These are phyloP conservation scores for Latrodectus elegans DNA, from an alignment of 2,888 invertebrate species.

Conservation along the genomic window DNA sequence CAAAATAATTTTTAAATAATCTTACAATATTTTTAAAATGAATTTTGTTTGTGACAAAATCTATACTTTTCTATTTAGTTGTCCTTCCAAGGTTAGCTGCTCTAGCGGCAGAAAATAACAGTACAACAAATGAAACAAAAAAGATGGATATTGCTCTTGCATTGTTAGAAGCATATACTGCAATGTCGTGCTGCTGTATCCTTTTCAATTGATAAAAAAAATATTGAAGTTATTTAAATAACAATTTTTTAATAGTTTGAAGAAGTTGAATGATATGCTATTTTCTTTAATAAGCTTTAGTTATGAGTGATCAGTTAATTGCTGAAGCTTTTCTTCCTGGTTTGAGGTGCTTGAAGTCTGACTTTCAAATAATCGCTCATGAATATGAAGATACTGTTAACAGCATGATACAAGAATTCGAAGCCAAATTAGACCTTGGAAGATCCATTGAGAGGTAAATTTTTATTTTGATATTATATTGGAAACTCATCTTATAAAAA, in stretches of 20 bases:
- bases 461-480: background rate
- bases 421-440: conserved; percentile 70
- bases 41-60: background rate
- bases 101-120: conserved; percentile 79
- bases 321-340: conserved; percentile 76
- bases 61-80: conserved; percentile 76
- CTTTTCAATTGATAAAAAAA: conserved; percentile 39
- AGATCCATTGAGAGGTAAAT: conserved; percentile 69
- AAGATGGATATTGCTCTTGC: conserved; percentile 80
- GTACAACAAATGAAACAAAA: conserved; percentile 78
- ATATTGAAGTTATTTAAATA: background rate
- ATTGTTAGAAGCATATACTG: conserved; percentile 81
- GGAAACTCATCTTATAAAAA: background rate
- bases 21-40: too few species aligned
- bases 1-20: too few species aligned
- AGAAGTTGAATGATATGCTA: background rate
- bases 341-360: conserved; percentile 74
- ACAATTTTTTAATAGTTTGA: background rate
- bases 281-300: conserved; percentile 70
- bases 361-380: conserved; percentile 74
- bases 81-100: conserved; percentile 80
- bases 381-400: conserved; percentile 75
- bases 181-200: conserved; percentile 77
- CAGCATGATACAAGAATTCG: conserved; percentile 75
- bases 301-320: conserved; percentile 75